Evolutionary conservation across 1,140 invertebrate species (phyloP).

Genomic region (Ditylenchus dipsaci): DNA sequence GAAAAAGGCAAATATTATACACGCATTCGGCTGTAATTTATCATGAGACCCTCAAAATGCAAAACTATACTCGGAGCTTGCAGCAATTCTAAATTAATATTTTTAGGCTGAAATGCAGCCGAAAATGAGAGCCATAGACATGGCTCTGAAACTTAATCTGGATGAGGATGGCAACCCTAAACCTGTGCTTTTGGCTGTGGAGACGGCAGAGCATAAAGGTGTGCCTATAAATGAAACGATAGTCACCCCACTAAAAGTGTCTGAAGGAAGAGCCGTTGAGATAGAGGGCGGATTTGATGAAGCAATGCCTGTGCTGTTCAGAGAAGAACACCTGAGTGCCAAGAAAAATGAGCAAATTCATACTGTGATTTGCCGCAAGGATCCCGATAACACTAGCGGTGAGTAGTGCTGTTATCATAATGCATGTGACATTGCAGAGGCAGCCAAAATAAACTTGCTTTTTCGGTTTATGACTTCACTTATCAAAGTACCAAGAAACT

Average conservation of each 20-base stretch:
- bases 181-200: not conserved
- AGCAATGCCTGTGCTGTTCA: conserved; percentile 10
- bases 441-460: no score
- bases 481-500: no score
- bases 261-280: not conserved
- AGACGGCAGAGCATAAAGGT: conserved; percentile 1
- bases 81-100: not conserved
- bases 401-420: no score
- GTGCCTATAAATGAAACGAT: not conserved
- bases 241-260: not conserved
- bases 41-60: not conserved
- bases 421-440: no score
- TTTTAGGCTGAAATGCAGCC: conserved; percentile 10
- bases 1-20: not conserved
- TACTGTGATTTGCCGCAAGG: not conserved
- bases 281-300: conserved; percentile 5
- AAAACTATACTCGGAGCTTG: not conserved
- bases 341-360: not conserved
- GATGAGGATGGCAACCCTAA: conserved; percentile 15
- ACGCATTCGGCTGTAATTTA: not conserved
- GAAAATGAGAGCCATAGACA: conserved; percentile 21
- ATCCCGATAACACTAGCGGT: not conserved
- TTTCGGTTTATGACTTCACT: no score
- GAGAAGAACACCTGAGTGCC: not conserved
- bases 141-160: conserved; percentile 20